These are phyloP conservation scores for Reticulitermes speratus DNA, from an alignment of 1,140 invertebrate genomes.

Conservation along the genomic window DNA sequence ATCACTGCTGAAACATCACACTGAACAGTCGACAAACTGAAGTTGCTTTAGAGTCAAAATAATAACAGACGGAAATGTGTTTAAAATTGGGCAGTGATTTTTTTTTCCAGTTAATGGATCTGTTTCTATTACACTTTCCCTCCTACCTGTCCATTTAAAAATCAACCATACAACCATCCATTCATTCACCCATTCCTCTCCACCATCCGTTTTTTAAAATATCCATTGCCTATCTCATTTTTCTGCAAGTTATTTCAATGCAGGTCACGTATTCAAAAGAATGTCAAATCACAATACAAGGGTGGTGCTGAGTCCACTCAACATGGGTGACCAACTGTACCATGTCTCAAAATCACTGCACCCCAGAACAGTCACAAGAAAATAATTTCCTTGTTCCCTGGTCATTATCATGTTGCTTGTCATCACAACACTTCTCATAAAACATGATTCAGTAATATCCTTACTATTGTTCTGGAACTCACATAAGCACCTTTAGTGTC, in stretches of 20 bases:
- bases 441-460: neutral
- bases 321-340: neutral
- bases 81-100: slow-evolving; percentile 2
- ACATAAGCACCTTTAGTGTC: neutral
- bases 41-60: slow-evolving; percentile 2
- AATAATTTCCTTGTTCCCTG: neutral
- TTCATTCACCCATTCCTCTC: neutral
- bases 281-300: slow-evolving; percentile 8
- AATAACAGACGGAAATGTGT: neutral
- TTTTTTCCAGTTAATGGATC: neutral
- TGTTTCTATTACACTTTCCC: neutral
- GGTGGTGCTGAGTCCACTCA: neutral
- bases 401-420: neutral
- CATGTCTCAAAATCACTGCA: neutral
- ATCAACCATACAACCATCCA: neutral
- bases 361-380: neutral
- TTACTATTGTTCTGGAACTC: neutral
- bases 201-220: neutral
- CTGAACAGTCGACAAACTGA: neutral
- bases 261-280: neutral
- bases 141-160: neutral
- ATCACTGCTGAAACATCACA: neutral
- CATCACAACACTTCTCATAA: neutral
- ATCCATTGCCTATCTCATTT: neutral
- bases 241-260: neutral